phyloP scores from a whole-genome alignment of 1,140 invertebrate genomes.

The Agrilus planipennis region DNA sequence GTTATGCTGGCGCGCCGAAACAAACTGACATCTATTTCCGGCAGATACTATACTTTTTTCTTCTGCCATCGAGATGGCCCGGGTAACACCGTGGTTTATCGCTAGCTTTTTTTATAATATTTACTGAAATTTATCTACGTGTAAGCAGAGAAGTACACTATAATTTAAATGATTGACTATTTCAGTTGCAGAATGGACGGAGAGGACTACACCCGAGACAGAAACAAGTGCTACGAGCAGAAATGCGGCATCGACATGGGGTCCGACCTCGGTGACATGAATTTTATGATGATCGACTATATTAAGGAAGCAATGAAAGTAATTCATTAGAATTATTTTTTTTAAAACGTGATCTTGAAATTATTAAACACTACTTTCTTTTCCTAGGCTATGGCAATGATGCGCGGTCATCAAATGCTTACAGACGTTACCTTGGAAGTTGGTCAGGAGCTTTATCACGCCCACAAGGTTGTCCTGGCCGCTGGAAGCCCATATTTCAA shows the following conservation, averaged over 20 bases:
- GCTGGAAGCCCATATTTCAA: slow-evolving; percentile 93
- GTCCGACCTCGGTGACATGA: slow-evolving; percentile 62
- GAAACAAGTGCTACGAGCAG: slow-evolving; percentile 13
- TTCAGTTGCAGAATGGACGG: slow-evolving; percentile 26
- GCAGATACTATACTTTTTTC: too few relatives aligned
- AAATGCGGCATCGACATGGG: slow-evolving; percentile 1
- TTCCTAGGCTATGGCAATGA: slow-evolving; percentile 70
- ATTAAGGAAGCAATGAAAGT: slow-evolving; percentile 73
- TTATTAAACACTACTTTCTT: slow-evolving; percentile 3
- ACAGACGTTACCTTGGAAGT: slow-evolving; percentile 83
- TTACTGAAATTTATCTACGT: too few relatives aligned
- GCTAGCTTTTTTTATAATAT: too few relatives aligned
- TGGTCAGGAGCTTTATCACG: slow-evolving; percentile 72
- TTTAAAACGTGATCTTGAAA: slow-evolving; percentile 1
- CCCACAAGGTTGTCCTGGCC: slow-evolving; percentile 83
- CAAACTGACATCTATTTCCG: too few relatives aligned
- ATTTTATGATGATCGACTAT: slow-evolving; percentile 75
- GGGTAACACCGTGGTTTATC: too few relatives aligned
- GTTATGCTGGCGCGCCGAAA: too few relatives aligned
- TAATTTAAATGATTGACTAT: too few relatives aligned
- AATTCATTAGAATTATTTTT: slow-evolving; percentile 13
- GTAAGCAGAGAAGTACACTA: too few relatives aligned
- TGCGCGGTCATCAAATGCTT: slow-evolving; percentile 77
- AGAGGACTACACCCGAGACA: slow-evolving; percentile 26
- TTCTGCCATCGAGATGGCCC: too few relatives aligned